Evolutionary conservation across 2,888 invertebrate genomes (phyloP).

Genomic region (Pardosa pseudoannulata): DNA sequence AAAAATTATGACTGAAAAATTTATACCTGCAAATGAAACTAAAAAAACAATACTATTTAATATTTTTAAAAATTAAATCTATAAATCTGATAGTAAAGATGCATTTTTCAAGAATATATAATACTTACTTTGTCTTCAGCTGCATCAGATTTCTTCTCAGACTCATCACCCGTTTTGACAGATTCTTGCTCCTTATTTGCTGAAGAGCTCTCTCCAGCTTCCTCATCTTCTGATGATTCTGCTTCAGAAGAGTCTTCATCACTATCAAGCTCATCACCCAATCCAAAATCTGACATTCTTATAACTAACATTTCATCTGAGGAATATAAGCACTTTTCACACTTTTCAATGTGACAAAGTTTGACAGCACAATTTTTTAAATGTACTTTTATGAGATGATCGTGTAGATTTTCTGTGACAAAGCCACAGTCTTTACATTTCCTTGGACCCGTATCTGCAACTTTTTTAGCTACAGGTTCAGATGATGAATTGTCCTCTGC

Average conservation of each 20-base stretch:
- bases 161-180: not conserved
- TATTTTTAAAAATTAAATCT: too few relatives aligned
- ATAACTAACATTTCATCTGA: constrained; percentile 73
- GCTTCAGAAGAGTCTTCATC: constrained; percentile 13
- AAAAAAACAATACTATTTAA: too few relatives aligned
- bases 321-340: constrained; percentile 73
- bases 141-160: not conserved
- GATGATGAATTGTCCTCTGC: constrained; percentile 45
- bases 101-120: not conserved
- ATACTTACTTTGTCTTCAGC: not conserved
- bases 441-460: constrained; percentile 21
- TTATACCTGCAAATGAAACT: too few relatives aligned
- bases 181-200: constrained; percentile 14
- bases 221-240: constrained; percentile 14
- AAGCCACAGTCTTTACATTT: constrained; percentile 72
- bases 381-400: constrained; percentile 72
- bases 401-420: constrained; percentile 56
- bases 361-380: constrained; percentile 73
- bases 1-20: too few relatives aligned
- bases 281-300: constrained; percentile 72
- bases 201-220: constrained; percentile 7
- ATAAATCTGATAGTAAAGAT: too few relatives aligned
- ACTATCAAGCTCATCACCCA: constrained; percentile 60
- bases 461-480: constrained; percentile 32
- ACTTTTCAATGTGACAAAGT: constrained; percentile 74